A percentile compares a stretch with the other conserved stretches of the same genome.
Evolutionary conservation across 2,888 invertebrate genomes (phyloP).

Genomic region (Drosophila helvetica): DNA sequence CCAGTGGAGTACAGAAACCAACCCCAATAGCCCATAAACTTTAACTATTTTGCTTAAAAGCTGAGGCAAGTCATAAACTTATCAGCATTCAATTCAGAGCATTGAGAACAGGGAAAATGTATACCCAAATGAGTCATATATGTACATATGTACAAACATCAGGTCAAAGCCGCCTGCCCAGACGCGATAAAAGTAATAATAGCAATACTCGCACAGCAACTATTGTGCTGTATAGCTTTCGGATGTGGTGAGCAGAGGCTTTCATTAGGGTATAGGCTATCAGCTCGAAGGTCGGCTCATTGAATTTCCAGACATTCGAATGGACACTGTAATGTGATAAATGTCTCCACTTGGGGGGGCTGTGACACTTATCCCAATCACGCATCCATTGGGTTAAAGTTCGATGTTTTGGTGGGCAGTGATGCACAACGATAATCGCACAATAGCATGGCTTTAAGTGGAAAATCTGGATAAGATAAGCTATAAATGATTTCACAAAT

Average conservation of each 20-base stretch:
- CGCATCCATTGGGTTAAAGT: constrained; percentile 2
- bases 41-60: neutral
- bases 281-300: constrained; percentile 43
- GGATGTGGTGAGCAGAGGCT: constrained; percentile 27
- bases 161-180: constrained; percentile 14
- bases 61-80: neutral
- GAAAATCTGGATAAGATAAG: constrained; percentile 40
- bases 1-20: neutral
- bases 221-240: neutral
- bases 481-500: constrained; percentile 17
- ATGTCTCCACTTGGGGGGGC: constrained; percentile 4
- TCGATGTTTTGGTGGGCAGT: constrained; percentile 11
- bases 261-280: constrained; percentile 31
- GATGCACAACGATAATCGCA: constrained; percentile 38
- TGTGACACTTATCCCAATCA: neutral
- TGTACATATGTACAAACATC: too few relatives aligned
- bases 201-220: constrained; percentile 3
- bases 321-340: constrained; percentile 19
- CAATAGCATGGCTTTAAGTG: constrained; percentile 29
- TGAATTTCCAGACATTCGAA: constrained; percentile 51
- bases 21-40: constrained; percentile 4
- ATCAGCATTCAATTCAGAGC: constrained; percentile 14
- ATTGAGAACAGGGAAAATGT: neutral
- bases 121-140: constrained; percentile 27
- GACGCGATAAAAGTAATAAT: constrained; percentile 19